phyloP scores from a whole-genome alignment of 2,888 invertebrate species.

The Uloborus plumipes region DNA sequence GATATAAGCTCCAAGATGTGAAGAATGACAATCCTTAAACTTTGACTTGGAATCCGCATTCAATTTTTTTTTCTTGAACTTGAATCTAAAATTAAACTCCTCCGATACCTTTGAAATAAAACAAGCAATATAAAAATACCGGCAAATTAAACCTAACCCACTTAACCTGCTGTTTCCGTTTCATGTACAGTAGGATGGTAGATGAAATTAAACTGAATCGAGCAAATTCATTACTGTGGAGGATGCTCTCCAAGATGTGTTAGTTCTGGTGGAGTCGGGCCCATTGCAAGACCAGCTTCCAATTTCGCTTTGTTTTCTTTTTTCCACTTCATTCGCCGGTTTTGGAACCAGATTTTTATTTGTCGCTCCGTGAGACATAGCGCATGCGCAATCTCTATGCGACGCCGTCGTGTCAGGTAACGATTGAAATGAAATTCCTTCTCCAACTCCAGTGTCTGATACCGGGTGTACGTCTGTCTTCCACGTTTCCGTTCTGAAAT shows the following conservation, averaged over 20 bases:
- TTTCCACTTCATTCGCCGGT: conserved; percentile 98
- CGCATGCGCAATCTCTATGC: conserved; percentile 97
- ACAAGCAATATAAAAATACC: conserved; percentile 3
- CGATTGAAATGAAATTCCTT: conserved; percentile 99
- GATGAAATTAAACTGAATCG: conserved; percentile 30
- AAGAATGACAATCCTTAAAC: no score
- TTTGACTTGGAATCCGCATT: no score
- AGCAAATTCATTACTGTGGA: conserved; percentile 46
- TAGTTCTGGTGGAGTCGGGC: conserved; percentile 63
- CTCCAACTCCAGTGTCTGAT: conserved; percentile 96
- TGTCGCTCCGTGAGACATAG: conserved; percentile 96
- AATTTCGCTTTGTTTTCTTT: conserved; percentile 79
- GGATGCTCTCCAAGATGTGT: conserved; percentile 60
- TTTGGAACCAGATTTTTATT: conserved; percentile 98
- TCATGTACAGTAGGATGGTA: conserved; percentile 11
- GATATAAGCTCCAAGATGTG: no score
- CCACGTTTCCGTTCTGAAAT: conserved; percentile 92
- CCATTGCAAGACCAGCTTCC: conserved; percentile 63
- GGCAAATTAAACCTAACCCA: conserved; percentile 51
- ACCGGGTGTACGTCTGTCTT: conserved; percentile 96
- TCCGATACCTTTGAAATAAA: no score
- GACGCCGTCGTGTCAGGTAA: conserved; percentile 94
- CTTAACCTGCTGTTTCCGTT: conserved; percentile 14
- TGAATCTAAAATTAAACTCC: no score
- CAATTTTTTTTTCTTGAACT: no score